Percentiles rank a stretch among this genome's conserved stretches.
phyloP scores from a whole-genome alignment of 1,140 invertebrate genomes.

The Platyura marginata region DNA sequence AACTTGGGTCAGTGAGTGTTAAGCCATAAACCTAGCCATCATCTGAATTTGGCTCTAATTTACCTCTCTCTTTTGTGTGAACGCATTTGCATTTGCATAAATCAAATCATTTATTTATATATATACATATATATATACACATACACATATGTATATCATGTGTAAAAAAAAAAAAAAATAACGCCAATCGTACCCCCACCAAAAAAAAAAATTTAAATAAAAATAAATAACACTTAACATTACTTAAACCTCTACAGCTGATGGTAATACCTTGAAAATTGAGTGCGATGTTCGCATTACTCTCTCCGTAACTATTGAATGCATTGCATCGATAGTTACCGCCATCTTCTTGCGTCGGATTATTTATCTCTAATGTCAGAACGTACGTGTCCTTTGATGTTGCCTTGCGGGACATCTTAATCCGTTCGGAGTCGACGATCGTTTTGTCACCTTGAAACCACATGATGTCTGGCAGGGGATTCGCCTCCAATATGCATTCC shows the following conservation, averaged over 20 bases:
- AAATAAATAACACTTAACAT: too few species aligned
- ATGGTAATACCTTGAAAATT: slow-evolving; percentile 99
- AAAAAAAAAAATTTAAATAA: too few species aligned
- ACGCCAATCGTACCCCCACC: too few species aligned
- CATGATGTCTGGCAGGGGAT: slow-evolving; percentile 85
- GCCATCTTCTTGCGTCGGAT: slow-evolving; percentile 87
- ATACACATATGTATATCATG: neutral
- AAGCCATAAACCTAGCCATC: too few species aligned
- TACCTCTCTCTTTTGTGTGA: too few species aligned
- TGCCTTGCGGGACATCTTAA: slow-evolving; percentile 71
- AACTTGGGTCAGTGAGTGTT: too few species aligned
- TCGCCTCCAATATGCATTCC: slow-evolving; percentile 89
- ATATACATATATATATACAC: neutral
- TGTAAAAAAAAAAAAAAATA: neutral
- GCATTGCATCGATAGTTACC: slow-evolving; percentile 98
- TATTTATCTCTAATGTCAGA: slow-evolving; percentile 78
- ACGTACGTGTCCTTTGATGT: slow-evolving; percentile 78
- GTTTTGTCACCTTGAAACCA: slow-evolving; percentile 82
- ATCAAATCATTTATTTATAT: too few species aligned
- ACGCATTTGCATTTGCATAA: too few species aligned
- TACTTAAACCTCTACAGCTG: too few species aligned
- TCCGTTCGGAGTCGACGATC: slow-evolving; percentile 59
- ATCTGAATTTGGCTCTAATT: too few species aligned
- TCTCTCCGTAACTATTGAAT: slow-evolving; percentile 94
- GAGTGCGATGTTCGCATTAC: slow-evolving; percentile 98